phyloP scores from a whole-genome alignment of 2,797 vertebrate species.

The Uromys caudimaculatus region DNA sequence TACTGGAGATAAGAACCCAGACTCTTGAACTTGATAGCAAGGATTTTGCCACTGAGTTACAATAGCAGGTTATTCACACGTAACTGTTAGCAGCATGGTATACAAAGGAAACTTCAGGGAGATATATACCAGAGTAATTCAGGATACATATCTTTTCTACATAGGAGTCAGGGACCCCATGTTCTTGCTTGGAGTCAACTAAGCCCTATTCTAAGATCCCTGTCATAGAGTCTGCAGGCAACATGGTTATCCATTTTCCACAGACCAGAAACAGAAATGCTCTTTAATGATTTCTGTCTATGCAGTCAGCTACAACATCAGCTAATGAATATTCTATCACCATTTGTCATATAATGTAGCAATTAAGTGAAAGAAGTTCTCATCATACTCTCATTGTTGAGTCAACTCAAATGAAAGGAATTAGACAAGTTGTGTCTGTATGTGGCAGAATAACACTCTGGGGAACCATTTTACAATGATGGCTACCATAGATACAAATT shows the following conservation, averaged over 20 bases:
- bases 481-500: neutral
- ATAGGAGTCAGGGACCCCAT: too few relatives aligned
- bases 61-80: rapidly evolving
- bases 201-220: neutral
- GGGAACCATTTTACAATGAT: neutral
- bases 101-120: neutral
- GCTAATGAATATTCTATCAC: neutral
- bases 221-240: neutral
- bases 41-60: neutral
- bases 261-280: neutral
- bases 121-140: neutral
- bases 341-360: neutral
- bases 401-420: neutral
- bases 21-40: neutral
- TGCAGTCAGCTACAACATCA: too few relatives aligned
- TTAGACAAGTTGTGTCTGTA: neutral
- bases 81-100: neutral
- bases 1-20: neutral
- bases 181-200: neutral
- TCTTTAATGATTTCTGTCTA: neutral
- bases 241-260: neutral
- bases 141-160: neutral
- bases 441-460: neutral
- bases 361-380: neutral
- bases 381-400: neutral